phyloP scores from a whole-genome alignment of 2,888 invertebrate genomes.

The Hoplodrina blanda region DNA sequence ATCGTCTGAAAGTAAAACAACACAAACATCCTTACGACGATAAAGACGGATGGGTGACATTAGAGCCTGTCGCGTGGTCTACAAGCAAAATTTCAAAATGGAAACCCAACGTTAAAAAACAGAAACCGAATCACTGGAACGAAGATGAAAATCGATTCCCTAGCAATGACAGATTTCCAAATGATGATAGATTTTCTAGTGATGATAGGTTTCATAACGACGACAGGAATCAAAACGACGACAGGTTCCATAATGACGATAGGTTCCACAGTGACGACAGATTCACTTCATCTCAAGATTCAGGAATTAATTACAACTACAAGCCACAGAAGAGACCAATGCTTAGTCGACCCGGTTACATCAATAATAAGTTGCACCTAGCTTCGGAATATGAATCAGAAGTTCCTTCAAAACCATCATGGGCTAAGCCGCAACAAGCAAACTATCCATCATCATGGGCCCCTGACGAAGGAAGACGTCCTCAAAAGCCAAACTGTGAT shows the following conservation, averaged over 20 bases:
- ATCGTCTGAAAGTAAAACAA: conserved; percentile 88
- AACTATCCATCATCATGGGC: conserved; percentile 81
- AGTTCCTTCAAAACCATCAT: conserved; percentile 83
- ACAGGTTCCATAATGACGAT: conserved; percentile 49
- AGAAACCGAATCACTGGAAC: conserved; percentile 86
- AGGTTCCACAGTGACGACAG: conserved; percentile 60
- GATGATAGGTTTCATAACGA: conserved; percentile 41
- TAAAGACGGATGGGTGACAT: conserved; percentile 94
- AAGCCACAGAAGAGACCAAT: conserved; percentile 80
- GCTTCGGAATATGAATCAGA: conserved; percentile 81
- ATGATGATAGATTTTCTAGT: conserved; percentile 38
- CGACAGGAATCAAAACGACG: conserved; percentile 49
- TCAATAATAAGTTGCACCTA: conserved; percentile 83
- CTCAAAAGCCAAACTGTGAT: conserved; percentile 85
- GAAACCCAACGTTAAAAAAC: conserved; percentile 92
- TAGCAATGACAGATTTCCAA: conserved; percentile 57
- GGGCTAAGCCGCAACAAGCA: conserved; percentile 79
- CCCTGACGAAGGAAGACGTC: conserved; percentile 83
- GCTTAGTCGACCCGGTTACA: conserved; percentile 80
- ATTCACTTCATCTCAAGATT: conserved; percentile 72
- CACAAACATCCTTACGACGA: conserved; percentile 92
- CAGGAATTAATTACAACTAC: conserved; percentile 75
- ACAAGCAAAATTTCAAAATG: conserved; percentile 95
- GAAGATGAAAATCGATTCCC: conserved; percentile 81
- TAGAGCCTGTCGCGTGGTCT: conserved; percentile 95